Base-by-base conservation (phyloP, 2,888 invertebrate genomes). In the Aricia artaxerxes region DNA sequence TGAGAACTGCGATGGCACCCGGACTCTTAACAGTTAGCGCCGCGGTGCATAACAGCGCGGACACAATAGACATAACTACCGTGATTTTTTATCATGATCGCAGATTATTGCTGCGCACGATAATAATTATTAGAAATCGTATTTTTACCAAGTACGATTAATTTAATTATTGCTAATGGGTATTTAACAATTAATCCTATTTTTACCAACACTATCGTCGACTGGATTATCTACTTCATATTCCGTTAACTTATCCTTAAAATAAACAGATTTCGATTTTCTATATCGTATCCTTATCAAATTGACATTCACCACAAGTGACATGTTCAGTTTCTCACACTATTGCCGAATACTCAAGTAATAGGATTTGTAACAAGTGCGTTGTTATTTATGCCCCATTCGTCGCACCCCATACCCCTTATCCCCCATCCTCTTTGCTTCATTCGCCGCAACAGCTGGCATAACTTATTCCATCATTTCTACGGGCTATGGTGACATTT, bases 381-480 rank as follows among this genome's bases (percentile, higher is more conserved):
- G 69, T 69, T 38, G 69, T 69, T 69, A 69, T 69, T 69, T 13
- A 69, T 69, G 35, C 69, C 69, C 69, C 35, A 35, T 69, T 35
- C 69, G 9, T 35, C 69, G 1, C 11, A 4, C 38, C 13, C 69
- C 35, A 16, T 35, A 13, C 69, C 11, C 31, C 64, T 2, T 49
- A 64, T 31, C n/a, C 31, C 64, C 35, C 35, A 31, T n/a, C 60
- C n/a, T n/a, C 60, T 7, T 24, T 24, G 24, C 24, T 24, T 6
- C 61, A 6, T 61, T 61, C 61, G 57, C 57, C 31, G 31, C 69
- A 69, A 35, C 35, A 69, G 69, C 69, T 13, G 69, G 35, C 35
- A 69, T 69, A 69, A 69, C 69, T 35, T 69, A 69, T 69, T 69
- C 35, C 69, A 16, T 69, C 13, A 38, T 69, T 35, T 13, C 13